Evolutionary conservation across 2,888 invertebrate species (phyloP).

Genomic region (Drosophila leonis): DNA sequence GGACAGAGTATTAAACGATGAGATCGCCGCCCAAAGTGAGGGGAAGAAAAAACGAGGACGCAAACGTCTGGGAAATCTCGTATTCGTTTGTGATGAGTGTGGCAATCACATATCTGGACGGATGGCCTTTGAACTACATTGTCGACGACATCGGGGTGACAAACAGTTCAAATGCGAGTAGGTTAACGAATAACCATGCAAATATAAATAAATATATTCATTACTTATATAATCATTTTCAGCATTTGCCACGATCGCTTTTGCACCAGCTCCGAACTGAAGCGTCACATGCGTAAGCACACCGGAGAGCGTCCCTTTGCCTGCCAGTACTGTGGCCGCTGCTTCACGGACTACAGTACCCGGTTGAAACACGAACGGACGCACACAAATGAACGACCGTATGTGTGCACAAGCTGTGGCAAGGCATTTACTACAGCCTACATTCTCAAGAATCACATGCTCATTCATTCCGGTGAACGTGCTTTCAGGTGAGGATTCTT

Average conservation of each 20-base stretch:
- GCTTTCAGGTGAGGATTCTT: slow-evolving; percentile 51
- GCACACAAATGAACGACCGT: slow-evolving; percentile 79
- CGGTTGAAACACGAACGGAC: slow-evolving; percentile 71
- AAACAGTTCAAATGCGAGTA: slow-evolving; percentile 71
- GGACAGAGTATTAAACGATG: slow-evolving; percentile 47
- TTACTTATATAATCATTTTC: background rate
- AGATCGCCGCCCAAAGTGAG: slow-evolving; percentile 32
- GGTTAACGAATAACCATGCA: slow-evolving; percentile 12
- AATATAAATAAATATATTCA: background rate
- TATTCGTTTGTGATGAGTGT: slow-evolving; percentile 68
- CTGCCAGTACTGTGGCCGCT: slow-evolving; percentile 67
- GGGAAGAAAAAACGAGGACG: slow-evolving; percentile 37
- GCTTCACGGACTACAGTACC: slow-evolving; percentile 73
- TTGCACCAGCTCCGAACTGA: slow-evolving; percentile 71
- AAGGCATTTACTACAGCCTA: slow-evolving; percentile 76
- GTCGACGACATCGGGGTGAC: slow-evolving; percentile 72
- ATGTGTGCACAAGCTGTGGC: slow-evolving; percentile 69
- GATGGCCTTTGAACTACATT: slow-evolving; percentile 70
- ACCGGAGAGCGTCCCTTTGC: slow-evolving; percentile 73
- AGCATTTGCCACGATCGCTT: slow-evolving; percentile 67
- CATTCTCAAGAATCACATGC: slow-evolving; percentile 71
- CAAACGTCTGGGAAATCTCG: slow-evolving; percentile 35
- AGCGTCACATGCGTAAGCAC: slow-evolving; percentile 70
- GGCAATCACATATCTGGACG: slow-evolving; percentile 70
- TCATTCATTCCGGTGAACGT: slow-evolving; percentile 72